These are phyloP conservation scores for Pimephales promelas DNA, from an alignment of 2,113 vertebrate genomes.

Conservation along the genomic window DNA sequence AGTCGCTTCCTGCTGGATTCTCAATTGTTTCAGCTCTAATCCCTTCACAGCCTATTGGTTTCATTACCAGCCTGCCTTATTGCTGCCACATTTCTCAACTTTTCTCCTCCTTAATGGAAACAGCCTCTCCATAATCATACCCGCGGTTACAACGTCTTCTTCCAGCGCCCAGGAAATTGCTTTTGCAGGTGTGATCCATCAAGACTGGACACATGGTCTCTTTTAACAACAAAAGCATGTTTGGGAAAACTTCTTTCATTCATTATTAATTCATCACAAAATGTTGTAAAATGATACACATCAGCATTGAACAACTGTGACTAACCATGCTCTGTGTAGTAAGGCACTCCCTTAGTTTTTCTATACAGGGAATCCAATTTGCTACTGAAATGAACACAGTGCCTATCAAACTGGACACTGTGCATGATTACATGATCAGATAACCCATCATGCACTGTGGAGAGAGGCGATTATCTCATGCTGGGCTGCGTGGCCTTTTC, in stretches of 20 bases:
- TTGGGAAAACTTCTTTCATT: conserved; percentile 26
- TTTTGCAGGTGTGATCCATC: conserved; percentile 56
- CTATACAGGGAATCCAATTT: conserved; percentile 54
- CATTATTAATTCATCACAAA: conserved; percentile 22
- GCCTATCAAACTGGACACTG: conserved; percentile 31
- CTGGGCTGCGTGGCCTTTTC: conserved; percentile 13
- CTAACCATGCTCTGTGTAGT: conserved; percentile 1
- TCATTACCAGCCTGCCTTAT: conserved; percentile 43
- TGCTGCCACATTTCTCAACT: conserved; percentile 41
- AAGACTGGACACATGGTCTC: conserved; percentile 47
- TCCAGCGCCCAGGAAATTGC: conserved; percentile 53
- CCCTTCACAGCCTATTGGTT: conserved; percentile 43
- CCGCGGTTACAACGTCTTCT: conserved; percentile 37
- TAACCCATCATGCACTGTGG: conserved; percentile 39
- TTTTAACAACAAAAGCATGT: conserved; percentile 45
- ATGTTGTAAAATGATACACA: not conserved
- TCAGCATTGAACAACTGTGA: conserved; percentile 21
- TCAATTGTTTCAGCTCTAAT: conserved; percentile 46
- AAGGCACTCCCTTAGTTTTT: conserved; percentile 35
- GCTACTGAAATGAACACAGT: conserved; percentile 43
- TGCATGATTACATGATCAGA: conserved; percentile 49
- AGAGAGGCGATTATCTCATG: conserved; percentile 43
- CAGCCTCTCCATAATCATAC: conserved; percentile 47
- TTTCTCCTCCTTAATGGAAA: conserved; percentile 51
- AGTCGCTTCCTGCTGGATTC: conserved; percentile 18